Percentiles rank a stretch among this genome's conserved stretches.
Evolutionary conservation across 1,140 invertebrate genomes (phyloP).

Genomic region (Trigoniulus corallinus): DNA sequence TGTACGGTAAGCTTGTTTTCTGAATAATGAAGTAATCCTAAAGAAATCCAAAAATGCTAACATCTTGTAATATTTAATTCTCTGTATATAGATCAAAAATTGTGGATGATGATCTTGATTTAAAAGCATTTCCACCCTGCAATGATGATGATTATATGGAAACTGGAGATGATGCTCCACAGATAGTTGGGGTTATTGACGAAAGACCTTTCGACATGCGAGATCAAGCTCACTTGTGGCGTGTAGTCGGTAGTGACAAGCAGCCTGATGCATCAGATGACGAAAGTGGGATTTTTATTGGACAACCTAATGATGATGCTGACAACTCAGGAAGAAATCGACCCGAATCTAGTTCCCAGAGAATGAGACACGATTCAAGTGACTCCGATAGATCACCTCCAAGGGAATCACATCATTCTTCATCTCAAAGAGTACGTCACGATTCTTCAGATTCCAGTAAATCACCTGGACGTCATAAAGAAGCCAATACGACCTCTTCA

Average conservation of each 20-base stretch:
- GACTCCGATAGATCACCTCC: too few relatives aligned
- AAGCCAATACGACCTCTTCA: too few relatives aligned
- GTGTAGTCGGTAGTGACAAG: slow-evolving; percentile 36
- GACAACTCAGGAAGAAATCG: background rate
- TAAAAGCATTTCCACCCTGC: slow-evolving; percentile 37
- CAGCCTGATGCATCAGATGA: background rate
- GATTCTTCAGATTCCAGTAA: too few relatives aligned
- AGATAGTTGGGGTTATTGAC: slow-evolving; percentile 76
- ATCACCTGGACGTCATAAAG: too few relatives aligned
- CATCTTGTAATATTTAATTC: too few relatives aligned
- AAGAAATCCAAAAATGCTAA: too few relatives aligned
- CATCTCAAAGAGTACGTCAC: too few relatives aligned
- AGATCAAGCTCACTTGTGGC: slow-evolving; percentile 50
- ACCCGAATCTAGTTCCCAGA: background rate
- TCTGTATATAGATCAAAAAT: slow-evolving; percentile 52
- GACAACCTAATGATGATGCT: background rate
- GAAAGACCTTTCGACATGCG: slow-evolving; percentile 54
- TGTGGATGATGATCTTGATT: slow-evolving; percentile 71
- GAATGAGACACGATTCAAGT: background rate
- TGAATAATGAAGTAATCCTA: too few relatives aligned
- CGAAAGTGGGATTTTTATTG: background rate
- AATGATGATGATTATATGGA: slow-evolving; percentile 47
- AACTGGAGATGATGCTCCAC: slow-evolving; percentile 68
- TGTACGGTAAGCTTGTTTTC: too few relatives aligned
- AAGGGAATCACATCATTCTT: too few relatives aligned